Conservation (phyloP, 37 sponge, comb jelly and placozoan genomes). For the Trichoplax adhaerens region DNA sequence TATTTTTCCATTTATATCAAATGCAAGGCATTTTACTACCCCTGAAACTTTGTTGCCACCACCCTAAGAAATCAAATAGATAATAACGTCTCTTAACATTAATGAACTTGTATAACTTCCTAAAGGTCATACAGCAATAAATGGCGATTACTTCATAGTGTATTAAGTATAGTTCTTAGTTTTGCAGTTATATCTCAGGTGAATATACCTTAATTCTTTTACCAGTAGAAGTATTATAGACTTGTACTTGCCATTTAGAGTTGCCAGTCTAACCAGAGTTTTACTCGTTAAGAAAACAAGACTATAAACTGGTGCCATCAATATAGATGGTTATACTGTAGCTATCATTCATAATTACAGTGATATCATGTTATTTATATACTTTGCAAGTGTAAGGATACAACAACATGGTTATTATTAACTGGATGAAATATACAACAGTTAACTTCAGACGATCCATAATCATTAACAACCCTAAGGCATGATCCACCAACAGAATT, state of each 20-base stretch:
- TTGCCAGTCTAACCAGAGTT: constrained; percentile 36
- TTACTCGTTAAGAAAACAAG: not conserved
- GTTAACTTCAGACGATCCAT: not conserved
- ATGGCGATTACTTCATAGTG: no score
- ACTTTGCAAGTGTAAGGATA: not conserved
- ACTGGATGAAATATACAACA: constrained; percentile 14
- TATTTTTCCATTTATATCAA: constrained; percentile 44
- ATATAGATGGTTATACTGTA: no score
- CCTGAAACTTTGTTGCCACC: constrained; percentile 64
- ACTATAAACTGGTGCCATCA: no score
- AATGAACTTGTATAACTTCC: not conserved
- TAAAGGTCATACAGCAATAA: no score
- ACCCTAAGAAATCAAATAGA: constrained; percentile 12
- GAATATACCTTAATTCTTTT: constrained; percentile 35
- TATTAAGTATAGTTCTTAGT: no score
- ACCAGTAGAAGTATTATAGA: constrained; percentile 78
- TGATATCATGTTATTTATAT: no score
- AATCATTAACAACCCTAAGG: constrained; percentile 13
- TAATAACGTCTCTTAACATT: not conserved
- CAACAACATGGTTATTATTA: constrained; percentile 9
- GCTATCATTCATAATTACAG: no score
- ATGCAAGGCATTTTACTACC: constrained; percentile 31
- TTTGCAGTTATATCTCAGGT: no score
- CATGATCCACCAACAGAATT: constrained; percentile 38
- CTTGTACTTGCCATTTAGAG: constrained; percentile 56